A percentile compares a stretch with the other conserved stretches of the same genome.
Evolutionary conservation across 2,113 vertebrate species (phyloP).

Genomic region (Gobio gobio): DNA sequence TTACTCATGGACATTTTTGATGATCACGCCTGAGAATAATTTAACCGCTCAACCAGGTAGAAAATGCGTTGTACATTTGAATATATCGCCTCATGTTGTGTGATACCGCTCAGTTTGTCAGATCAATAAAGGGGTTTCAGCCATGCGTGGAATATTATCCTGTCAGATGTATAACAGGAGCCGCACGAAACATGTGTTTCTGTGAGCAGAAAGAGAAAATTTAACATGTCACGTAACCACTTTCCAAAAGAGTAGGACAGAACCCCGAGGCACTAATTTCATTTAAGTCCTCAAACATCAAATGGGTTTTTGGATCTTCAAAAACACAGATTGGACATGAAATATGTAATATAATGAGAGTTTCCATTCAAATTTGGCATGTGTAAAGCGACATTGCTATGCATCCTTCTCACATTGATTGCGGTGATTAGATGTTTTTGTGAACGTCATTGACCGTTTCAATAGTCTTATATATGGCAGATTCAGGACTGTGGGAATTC

Average conservation of each 20-base stretch:
- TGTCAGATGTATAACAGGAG: constrained; percentile 6
- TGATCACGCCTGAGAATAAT: neutral
- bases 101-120: neutral
- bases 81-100: neutral
- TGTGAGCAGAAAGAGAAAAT: constrained; percentile 23
- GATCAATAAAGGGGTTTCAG: constrained; percentile 11
- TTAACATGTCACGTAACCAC: constrained; percentile 13
- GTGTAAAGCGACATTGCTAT: neutral
- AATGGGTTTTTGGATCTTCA: neutral
- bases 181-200: constrained; percentile 18
- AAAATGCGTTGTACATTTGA: constrained; percentile 3
- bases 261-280: neutral
- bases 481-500: neutral
- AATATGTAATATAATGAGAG: constrained; percentile 8
- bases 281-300: neutral
- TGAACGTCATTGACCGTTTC: neutral
- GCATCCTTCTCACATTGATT: neutral
- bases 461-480: neutral
- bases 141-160: constrained; percentile 11
- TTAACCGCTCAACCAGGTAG: constrained; percentile 22
- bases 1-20: neutral
- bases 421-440: neutral
- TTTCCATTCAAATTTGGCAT: neutral
- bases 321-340: constrained; percentile 22
- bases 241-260: constrained; percentile 4